Percentiles rank a stretch among this genome's conserved stretches.
phyloP scores from a whole-genome alignment of 1,140 invertebrate species.

The Tenebrio molitor region DNA sequence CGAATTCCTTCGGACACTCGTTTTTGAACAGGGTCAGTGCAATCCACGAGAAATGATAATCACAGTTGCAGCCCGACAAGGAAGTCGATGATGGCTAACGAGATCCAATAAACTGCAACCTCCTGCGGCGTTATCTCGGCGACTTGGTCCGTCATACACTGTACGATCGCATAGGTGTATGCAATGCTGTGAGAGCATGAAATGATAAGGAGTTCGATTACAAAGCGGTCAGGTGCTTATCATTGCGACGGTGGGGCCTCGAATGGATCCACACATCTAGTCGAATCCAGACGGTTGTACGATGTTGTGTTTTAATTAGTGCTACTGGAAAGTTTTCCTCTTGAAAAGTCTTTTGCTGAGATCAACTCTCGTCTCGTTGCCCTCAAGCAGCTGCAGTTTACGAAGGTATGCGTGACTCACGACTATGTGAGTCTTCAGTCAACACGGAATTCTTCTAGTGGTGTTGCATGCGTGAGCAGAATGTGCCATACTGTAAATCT shows the following conservation, averaged over 20 bases:
- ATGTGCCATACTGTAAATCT: constrained; percentile 5
- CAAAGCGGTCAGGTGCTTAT: constrained; percentile 31
- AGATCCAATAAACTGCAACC: constrained; percentile 21
- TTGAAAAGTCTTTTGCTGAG: constrained; percentile 11
- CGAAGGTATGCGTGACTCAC: constrained; percentile 36
- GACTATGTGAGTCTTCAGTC: constrained; percentile 32
- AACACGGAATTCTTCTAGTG: constrained; percentile 28
- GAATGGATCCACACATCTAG: background rate
- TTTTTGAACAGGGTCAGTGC: no score
- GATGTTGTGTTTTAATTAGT: constrained; percentile 16
- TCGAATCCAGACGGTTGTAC: background rate
- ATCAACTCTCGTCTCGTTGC: constrained; percentile 17
- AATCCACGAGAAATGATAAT: background rate
- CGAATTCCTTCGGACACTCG: no score
- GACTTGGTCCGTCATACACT: background rate
- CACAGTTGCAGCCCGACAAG: background rate
- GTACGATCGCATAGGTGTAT: constrained; percentile 3
- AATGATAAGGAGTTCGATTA: constrained; percentile 28
- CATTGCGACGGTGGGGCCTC: constrained; percentile 1
- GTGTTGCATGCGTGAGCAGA: constrained; percentile 29
- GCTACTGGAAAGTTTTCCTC: background rate
- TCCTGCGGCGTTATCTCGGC: constrained; percentile 1
- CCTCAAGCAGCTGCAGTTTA: constrained; percentile 25
- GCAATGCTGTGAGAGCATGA: background rate
- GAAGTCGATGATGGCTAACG: constrained; percentile 7